These are phyloP conservation scores for Cephus cinctus DNA, from an alignment of 1,140 invertebrate genomes.

Conservation along the genomic window DNA sequence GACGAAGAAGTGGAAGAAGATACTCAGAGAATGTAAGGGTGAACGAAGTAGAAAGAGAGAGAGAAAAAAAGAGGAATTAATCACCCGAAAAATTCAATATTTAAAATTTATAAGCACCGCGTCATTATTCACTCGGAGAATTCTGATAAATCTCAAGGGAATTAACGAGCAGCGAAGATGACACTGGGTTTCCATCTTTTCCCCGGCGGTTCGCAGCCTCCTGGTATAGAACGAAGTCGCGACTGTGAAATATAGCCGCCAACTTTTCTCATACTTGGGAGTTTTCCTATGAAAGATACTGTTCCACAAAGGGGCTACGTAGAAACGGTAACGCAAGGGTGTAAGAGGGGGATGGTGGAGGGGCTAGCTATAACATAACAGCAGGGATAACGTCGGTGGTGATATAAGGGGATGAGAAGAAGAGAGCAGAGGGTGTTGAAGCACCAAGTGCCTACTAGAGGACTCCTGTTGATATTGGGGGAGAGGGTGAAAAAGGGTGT, in stretches of 20 bases:
- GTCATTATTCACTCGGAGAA: slow-evolving; percentile 42
- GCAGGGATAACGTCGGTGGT: slow-evolving; percentile 11
- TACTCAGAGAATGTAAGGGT: too few relatives aligned
- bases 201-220: slow-evolving; percentile 4
- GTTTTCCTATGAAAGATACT: slow-evolving; percentile 29
- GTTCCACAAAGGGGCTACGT: slow-evolving; percentile 4
- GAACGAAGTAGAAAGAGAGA: too few relatives aligned
- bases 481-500: neutral
- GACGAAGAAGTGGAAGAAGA: too few relatives aligned
- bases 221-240: slow-evolving; percentile 20
- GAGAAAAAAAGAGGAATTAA: slow-evolving; percentile 24
- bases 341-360: slow-evolving; percentile 14
- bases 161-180: slow-evolving; percentile 51
- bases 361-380: slow-evolving; percentile 24
- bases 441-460: slow-evolving; percentile 11
- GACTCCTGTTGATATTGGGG: slow-evolving; percentile 11
- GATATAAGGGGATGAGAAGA: slow-evolving; percentile 7
- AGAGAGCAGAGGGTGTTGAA: neutral
- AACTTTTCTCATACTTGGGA: slow-evolving; percentile 47
- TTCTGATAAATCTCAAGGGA: slow-evolving; percentile 45
- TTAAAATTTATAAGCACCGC: slow-evolving; percentile 38
- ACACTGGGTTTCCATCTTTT: slow-evolving; percentile 42
- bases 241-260: slow-evolving; percentile 44
- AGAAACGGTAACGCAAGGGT: slow-evolving; percentile 24
- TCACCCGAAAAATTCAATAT: slow-evolving; percentile 40